phyloP scores from a whole-genome alignment of 2,797 vertebrate species.

The Propithecus deckenii region DNA sequence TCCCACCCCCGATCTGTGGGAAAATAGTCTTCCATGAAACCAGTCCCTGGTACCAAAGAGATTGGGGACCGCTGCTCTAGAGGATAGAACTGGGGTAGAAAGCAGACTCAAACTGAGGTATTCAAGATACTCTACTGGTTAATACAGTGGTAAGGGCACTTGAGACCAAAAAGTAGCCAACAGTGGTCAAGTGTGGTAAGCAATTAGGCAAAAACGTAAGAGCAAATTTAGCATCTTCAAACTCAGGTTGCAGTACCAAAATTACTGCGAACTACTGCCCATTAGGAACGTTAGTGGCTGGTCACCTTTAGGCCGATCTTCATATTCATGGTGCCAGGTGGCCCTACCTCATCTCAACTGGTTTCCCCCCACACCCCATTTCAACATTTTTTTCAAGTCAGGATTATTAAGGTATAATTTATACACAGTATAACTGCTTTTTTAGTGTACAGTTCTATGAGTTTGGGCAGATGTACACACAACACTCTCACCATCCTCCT shows the following conservation, averaged over 20 bases:
- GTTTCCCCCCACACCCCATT: background rate
- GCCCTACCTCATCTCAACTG: background rate
- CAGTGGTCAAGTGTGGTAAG: background rate
- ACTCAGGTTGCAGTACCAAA: background rate
- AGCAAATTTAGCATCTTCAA: background rate
- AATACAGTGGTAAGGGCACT: background rate
- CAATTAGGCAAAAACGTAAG: background rate
- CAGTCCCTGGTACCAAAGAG: too few species aligned
- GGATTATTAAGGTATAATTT: background rate
- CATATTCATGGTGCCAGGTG: background rate
- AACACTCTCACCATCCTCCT: background rate
- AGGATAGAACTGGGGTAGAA: background rate
- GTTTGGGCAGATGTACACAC: background rate
- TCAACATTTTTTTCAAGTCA: background rate
- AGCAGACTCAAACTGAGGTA: background rate
- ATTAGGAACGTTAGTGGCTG: background rate
- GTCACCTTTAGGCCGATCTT: background rate
- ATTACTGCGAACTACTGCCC: background rate
- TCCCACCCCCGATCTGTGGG: background rate
- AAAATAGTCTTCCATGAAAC: too few species aligned
- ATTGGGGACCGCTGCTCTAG: background rate
- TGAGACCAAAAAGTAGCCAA: conserved; percentile 7
- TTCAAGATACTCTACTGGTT: background rate
- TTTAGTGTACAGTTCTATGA: background rate
- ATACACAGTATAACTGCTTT: background rate